Evolutionary conservation across 1,140 invertebrate genomes (phyloP), one percentile per base, ranked within the genome.

Genomic region (Zaprionus tsacasi): DNA sequence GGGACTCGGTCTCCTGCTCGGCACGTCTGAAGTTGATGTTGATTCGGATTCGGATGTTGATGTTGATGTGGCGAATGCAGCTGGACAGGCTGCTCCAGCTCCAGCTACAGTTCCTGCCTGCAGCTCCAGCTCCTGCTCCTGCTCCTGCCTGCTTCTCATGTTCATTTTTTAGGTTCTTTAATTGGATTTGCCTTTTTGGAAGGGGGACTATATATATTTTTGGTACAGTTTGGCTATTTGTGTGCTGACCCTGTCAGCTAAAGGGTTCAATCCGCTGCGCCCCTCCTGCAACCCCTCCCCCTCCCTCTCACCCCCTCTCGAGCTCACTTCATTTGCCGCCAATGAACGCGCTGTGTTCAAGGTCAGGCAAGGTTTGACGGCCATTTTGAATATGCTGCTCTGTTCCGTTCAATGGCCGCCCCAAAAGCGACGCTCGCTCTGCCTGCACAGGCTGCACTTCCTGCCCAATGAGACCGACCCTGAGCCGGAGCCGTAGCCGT

Each of bases 391-490:
- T 54, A 33, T 69, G 27, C 27, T n/a, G 70, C 75, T 78, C 15
- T 58, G 70, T n/a, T n/a, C 50, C 78, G 70, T 85, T 78, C 82
- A 82, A 86, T 82, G 82, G 82, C 85, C 83, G 83, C 85, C 70
- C 83, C 21, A 21, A 75, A 55, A 45, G 69, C 45, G 15, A 8
- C n/a, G n/a, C n/a, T 3, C 6, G 6, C 30, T 68, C 61, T 56
- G 43, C 43, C n/a, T 15, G n/a, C n/a, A 36, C 71, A 38, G 48
- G 48, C 73, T 87, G 82, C 82, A 87, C 67, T 87, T 87, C 83
- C 83, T 75, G 82, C 77, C 83, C 85, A 87, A 88, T 88, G 70
- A 79, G 83, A 21, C 83, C 69, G 75, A 70, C 78, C 78, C 82
- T 81, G 80, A 21, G 21, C 21, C 21, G 2, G 21, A 21, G 21